Percentiles rank a stretch among this genome's conserved stretches.
Evolutionary conservation across 2,113 vertebrate genomes (phyloP).

Genomic region (Bos javanicus): DNA sequence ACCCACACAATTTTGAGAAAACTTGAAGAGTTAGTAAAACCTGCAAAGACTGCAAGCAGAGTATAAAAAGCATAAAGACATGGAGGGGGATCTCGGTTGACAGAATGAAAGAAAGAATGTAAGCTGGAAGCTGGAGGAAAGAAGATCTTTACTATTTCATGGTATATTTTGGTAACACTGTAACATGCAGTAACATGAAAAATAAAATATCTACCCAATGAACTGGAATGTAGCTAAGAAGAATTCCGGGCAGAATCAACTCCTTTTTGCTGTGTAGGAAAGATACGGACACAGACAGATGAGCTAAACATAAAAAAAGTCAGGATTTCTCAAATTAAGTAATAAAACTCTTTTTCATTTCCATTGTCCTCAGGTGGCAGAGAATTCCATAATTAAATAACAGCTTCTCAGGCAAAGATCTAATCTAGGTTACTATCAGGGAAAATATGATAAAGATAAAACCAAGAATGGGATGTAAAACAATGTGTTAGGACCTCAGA

Average conservation of each 20-base stretch:
- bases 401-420: neutral
- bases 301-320: neutral
- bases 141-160: neutral
- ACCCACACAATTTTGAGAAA: neutral
- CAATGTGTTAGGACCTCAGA: neutral
- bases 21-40: neutral
- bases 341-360: neutral
- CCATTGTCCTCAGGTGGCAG: neutral
- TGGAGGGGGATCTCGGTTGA: accelerated
- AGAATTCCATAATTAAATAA: neutral
- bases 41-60: neutral
- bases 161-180: neutral
- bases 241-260: neutral
- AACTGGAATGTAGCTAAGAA: neutral
- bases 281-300: neutral
- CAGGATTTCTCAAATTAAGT: neutral
- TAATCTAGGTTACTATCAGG: neutral
- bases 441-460: neutral
- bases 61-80: neutral
- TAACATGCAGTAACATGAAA: neutral
- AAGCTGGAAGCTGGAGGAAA: neutral
- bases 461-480: neutral
- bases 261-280: neutral
- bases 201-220: neutral
- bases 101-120: neutral